These are phyloP conservation scores for Bicyclus anynana DNA, from an alignment of 1,140 invertebrate genomes.

Conservation along the genomic window DNA sequence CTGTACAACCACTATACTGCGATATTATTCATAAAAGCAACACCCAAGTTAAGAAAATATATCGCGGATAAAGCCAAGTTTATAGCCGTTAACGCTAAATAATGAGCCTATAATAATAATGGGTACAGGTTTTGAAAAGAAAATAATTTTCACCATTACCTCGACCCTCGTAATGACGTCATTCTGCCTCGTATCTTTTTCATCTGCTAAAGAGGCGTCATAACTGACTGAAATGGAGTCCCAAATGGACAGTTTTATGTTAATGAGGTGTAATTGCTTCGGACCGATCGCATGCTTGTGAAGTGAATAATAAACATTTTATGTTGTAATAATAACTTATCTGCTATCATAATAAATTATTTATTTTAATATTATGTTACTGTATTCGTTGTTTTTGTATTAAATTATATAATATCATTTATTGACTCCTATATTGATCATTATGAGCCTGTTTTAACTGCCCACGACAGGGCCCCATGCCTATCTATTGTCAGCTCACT, in stretches of 20 bases:
- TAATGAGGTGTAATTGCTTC: neutral
- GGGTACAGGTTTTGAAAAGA: conserved; percentile 38
- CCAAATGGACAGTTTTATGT: neutral
- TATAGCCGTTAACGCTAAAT: conserved; percentile 31
- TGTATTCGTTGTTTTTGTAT: too few species aligned
- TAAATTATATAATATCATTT: too few species aligned
- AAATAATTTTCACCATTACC: conserved; percentile 41
- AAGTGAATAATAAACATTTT: conserved; percentile 7
- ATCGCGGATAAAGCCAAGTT: conserved; percentile 29
- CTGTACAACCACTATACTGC: too few species aligned
- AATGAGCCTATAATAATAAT: conserved; percentile 25
- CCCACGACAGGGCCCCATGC: too few species aligned
- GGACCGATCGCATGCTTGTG: neutral
- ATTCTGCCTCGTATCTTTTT: conserved; percentile 39
- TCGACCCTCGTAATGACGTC: conserved; percentile 41
- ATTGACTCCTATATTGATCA: too few species aligned
- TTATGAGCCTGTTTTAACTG: too few species aligned
- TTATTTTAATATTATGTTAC: too few species aligned
- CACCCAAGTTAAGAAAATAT: conserved; percentile 21
- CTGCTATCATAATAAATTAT: too few species aligned
- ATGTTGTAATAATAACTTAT: too few species aligned
- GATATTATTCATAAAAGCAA: conserved; percentile 30
- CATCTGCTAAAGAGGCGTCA: conserved; percentile 34
- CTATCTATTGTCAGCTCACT: too few species aligned
- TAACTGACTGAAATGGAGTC: conserved; percentile 18